Evolutionary conservation across 2,797 vertebrate species (phyloP).

Genomic region (Muscicapa striata): DNA sequence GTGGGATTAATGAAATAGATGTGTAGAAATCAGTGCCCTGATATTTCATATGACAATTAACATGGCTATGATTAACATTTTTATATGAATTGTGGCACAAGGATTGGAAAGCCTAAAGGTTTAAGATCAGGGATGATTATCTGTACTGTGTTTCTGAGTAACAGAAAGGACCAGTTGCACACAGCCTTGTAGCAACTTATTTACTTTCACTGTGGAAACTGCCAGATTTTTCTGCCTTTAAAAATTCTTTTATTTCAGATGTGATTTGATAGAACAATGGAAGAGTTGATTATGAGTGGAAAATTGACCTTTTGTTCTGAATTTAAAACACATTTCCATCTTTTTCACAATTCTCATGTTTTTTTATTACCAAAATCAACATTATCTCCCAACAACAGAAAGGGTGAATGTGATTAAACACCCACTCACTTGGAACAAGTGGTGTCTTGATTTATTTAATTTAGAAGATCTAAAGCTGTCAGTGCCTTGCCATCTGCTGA

Average conservation of each 20-base stretch:
- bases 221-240: neutral
- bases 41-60: neutral
- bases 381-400: conserved; percentile 42
- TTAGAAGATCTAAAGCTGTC: conserved; percentile 37
- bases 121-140: neutral
- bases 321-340: conserved; percentile 20
- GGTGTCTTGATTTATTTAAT: conserved; percentile 50
- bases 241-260: neutral
- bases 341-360: neutral
- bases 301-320: conserved; percentile 22
- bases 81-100: neutral
- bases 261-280: neutral
- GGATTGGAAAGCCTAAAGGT: neutral
- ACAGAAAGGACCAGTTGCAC: neutral
- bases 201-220: neutral
- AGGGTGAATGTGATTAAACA: conserved; percentile 49
- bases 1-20: neutral
- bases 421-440: conserved; percentile 46
- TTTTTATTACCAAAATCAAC: conserved; percentile 45
- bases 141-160: neutral
- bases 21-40: neutral
- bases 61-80: neutral
- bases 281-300: neutral
- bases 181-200: neutral
- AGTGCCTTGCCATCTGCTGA: conserved; percentile 47